A percentile compares a stretch with the other conserved stretches of the same genome.
Conservation (phyloP, 2,888 invertebrate species). For the Pristionchus maxplancki region DNA sequence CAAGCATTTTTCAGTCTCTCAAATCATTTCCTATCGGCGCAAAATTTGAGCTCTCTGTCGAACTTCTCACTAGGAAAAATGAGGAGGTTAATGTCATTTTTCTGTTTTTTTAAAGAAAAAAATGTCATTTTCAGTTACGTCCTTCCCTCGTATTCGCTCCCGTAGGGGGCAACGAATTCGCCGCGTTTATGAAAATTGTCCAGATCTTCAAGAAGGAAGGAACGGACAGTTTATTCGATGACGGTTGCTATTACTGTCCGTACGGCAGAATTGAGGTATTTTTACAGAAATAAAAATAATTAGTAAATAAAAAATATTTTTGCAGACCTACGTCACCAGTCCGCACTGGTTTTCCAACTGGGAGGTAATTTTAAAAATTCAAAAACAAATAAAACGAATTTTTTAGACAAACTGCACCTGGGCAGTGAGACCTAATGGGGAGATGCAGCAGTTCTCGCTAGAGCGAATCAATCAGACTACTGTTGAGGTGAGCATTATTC, state of each 20-base stretch:
- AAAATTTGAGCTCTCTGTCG: background rate
- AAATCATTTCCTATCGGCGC: background rate
- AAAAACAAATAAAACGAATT: background rate
- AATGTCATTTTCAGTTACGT: background rate
- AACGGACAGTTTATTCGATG: background rate
- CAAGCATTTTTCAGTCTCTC: background rate
- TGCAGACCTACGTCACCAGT: background rate
- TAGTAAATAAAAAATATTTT: background rate
- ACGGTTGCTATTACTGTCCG: background rate
- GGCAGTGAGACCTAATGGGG: background rate
- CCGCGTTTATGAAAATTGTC: background rate
- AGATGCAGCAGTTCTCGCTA: background rate
- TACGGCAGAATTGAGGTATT: background rate
- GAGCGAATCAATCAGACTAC: background rate
- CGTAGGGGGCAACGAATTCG: background rate
- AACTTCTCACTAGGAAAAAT: background rate
- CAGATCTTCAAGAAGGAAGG: background rate
- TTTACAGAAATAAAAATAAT: no score
- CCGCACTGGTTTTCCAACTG: background rate
- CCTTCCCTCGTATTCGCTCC: background rate
- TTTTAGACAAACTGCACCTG: background rate
- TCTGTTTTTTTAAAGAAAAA: background rate
- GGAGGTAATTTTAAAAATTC: background rate
- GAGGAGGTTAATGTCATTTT: background rate
- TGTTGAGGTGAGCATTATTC: background rate